Evolutionary conservation across 2,113 vertebrate species (phyloP).

Genomic region (Ceyx margarethae): DNA sequence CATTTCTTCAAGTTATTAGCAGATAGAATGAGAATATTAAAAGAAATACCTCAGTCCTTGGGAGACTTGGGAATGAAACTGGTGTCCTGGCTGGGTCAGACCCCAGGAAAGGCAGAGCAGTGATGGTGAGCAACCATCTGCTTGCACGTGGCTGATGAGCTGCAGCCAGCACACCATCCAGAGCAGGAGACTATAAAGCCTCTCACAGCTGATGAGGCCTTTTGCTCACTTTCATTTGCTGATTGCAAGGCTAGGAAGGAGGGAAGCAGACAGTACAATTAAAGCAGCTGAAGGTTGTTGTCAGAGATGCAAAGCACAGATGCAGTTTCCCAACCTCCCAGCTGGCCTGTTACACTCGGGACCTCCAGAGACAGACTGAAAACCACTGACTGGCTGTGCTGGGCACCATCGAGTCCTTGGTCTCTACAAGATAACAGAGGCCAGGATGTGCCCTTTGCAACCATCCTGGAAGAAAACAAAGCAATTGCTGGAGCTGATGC

Average conservation of each 20-base stretch:
- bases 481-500: neutral
- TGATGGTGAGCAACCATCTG: neutral
- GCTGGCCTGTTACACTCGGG: neutral
- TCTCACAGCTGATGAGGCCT: neutral
- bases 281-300: neutral
- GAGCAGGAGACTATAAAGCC: neutral
- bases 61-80: neutral
- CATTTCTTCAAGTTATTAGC: neutral
- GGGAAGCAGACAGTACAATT: neutral
- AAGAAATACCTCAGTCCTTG: neutral
- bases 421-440: neutral
- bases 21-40: neutral
- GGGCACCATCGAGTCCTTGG: neutral
- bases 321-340: neutral
- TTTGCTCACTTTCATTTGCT: neutral
- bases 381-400: neutral
- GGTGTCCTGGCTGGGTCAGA: neutral
- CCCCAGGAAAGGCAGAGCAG: neutral
- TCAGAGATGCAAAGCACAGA: neutral
- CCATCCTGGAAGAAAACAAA: neutral
- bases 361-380: neutral
- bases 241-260: neutral
- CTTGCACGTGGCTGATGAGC: fast-evolving
- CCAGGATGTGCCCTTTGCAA: neutral
- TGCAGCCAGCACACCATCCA: neutral